phyloP scores from a whole-genome alignment of 1,140 invertebrate genomes.

The Plectrocnemia conspersa region DNA sequence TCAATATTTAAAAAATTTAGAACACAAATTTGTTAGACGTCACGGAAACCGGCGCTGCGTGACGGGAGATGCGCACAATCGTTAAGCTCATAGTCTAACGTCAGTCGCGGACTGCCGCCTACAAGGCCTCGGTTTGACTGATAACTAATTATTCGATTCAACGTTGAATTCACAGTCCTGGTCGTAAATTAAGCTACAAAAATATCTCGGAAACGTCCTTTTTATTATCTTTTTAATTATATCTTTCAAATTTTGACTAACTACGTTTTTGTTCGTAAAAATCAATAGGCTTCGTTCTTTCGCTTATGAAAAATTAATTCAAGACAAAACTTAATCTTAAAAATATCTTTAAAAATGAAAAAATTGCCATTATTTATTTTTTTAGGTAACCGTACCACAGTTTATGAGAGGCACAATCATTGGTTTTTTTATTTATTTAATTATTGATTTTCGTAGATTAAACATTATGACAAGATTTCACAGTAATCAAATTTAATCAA shows the following conservation, averaged over 20 bases:
- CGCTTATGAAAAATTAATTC: slow-evolving; percentile 34
- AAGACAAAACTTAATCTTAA: slow-evolving; percentile 34
- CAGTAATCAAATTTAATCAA: slow-evolving; percentile 34
- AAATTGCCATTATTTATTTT: slow-evolving; percentile 32
- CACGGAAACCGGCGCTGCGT: slow-evolving; percentile 7
- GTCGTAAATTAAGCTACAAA: slow-evolving; percentile 33
- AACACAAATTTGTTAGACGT: slow-evolving; percentile 32
- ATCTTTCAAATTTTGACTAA: slow-evolving; percentile 34
- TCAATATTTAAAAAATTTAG: too few relatives aligned
- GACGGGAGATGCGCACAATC: slow-evolving; percentile 19
- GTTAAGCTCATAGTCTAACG: slow-evolving; percentile 33
- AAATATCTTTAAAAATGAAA: slow-evolving; percentile 29
- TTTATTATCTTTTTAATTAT: too few relatives aligned
- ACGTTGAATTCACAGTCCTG: slow-evolving; percentile 31
- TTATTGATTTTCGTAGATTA: slow-evolving; percentile 28
- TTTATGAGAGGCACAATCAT: slow-evolving; percentile 36
- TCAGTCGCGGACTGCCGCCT: slow-evolving; percentile 27
- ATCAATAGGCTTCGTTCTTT: slow-evolving; percentile 34
- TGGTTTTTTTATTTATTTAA: slow-evolving; percentile 30
- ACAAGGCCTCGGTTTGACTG: slow-evolving; percentile 34
- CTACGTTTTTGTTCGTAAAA: slow-evolving; percentile 36
- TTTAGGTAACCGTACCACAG: slow-evolving; percentile 37
- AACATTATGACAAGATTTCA: slow-evolving; percentile 36
- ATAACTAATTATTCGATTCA: slow-evolving; percentile 35
- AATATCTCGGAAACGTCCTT: too few relatives aligned